Conservation (phyloP, 2,113 vertebrate species). For the Pelobates fuscus region DNA sequence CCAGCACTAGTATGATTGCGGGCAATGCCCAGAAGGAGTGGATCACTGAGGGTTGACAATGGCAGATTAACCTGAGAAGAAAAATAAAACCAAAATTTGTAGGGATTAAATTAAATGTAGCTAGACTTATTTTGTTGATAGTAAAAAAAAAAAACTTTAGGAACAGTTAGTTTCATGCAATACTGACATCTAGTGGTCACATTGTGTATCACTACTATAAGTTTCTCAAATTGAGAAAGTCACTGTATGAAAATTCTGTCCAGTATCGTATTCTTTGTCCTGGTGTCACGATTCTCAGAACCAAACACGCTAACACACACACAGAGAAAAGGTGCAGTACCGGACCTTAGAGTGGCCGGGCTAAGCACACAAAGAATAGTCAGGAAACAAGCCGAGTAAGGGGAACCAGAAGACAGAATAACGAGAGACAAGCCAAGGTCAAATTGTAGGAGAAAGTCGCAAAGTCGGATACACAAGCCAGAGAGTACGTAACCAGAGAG, state of each 20-base stretch:
- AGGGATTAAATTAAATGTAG: neutral
- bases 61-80: conserved; percentile 82
- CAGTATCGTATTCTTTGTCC: neutral
- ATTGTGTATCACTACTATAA: neutral
- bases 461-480: neutral
- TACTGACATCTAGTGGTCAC: neutral
- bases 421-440: no score
- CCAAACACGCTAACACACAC: no score
- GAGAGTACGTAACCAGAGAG: no score
- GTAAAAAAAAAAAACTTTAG: no score
- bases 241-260: neutral
- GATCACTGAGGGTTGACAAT: conserved; percentile 68
- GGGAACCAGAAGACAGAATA: no score
- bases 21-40: conserved; percentile 80
- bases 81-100: neutral
- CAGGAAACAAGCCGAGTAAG: no score
- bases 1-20: conserved; percentile 85
- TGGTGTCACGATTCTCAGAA: no score
- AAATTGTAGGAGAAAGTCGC: no score
- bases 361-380: no score
- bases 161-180: no score
- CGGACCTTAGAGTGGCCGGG: no score
- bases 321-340: no score
- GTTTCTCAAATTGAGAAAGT: neutral
- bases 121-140: neutral